phyloP scores from a whole-genome alignment of 2,888 invertebrate species.

The Andrena haemorrhoa region DNA sequence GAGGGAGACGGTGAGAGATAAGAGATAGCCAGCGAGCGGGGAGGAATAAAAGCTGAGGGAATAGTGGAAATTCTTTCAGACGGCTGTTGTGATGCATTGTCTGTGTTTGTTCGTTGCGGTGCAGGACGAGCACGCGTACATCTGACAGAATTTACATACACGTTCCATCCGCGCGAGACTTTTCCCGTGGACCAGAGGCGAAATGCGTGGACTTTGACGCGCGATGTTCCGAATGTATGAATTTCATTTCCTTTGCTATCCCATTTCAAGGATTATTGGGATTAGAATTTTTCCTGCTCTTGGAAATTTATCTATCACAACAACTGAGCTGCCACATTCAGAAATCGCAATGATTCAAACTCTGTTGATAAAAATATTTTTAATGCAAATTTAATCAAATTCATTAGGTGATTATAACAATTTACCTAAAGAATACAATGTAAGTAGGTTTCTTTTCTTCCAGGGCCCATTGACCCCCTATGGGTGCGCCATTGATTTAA shows the following conservation, averaged over 20 bases:
- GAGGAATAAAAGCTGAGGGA: slow-evolving; percentile 55
- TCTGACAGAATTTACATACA: slow-evolving; percentile 35
- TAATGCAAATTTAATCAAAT: no score
- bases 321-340: no score
- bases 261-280: not conserved
- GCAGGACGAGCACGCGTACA: slow-evolving; percentile 4
- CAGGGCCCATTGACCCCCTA: no score
- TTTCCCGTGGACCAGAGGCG: slow-evolving; percentile 6
- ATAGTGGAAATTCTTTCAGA: slow-evolving; percentile 65
- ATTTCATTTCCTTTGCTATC: slow-evolving; percentile 17
- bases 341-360: no score
- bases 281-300: not conserved
- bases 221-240: slow-evolving; percentile 15
- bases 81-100: slow-evolving; percentile 68
- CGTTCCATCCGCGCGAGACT: slow-evolving; percentile 16
- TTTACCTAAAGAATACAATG: no score
- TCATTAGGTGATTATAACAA: no score
- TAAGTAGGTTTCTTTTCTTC: no score
- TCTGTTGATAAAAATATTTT: no score
- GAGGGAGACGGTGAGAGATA: not conserved
- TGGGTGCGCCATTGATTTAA: no score
- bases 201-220: slow-evolving; percentile 30
- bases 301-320: not conserved
- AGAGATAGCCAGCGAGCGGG: not conserved
- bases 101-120: slow-evolving; percentile 60